These are phyloP conservation scores for Paguma larvata DNA, from an alignment of 2,797 vertebrate species.

Conservation along the genomic window DNA sequence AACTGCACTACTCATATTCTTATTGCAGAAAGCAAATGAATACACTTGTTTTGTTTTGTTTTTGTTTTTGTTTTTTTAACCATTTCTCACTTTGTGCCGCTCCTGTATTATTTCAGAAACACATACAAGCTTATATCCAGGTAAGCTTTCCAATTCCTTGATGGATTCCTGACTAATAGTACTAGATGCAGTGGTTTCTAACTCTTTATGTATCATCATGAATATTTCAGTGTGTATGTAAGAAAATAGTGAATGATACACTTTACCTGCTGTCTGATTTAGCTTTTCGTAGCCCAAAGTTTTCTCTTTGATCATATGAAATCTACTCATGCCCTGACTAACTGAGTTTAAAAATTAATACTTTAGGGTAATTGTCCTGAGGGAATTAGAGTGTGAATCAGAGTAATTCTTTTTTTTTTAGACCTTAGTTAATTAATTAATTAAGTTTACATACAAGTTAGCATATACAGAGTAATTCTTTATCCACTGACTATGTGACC, in stretches of 20 bases:
- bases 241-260: background rate
- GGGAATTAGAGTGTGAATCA: background rate
- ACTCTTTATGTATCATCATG: background rate
- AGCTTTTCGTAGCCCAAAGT: background rate
- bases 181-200: background rate
- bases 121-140: rapidly evolving
- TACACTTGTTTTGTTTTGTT: background rate
- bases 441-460: too few relatives aligned
- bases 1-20: too few relatives aligned
- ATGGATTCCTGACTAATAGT: background rate
- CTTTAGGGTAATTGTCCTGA: background rate
- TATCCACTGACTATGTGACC: rapidly evolving
- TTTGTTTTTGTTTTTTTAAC: too few relatives aligned
- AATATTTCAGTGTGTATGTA: background rate
- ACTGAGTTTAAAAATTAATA: background rate
- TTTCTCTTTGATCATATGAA: background rate
- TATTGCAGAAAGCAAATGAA: background rate
- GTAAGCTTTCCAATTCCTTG: background rate
- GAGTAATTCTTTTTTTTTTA: background rate
- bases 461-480: background rate
- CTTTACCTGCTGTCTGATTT: background rate
- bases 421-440: too few relatives aligned
- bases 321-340: background rate
- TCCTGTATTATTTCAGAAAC: background rate
- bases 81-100: background rate